Evolutionary conservation across 2,888 invertebrate genomes (phyloP), one percentile per base, ranked within the genome.

Genomic region (Cerceris ruficornis): DNA sequence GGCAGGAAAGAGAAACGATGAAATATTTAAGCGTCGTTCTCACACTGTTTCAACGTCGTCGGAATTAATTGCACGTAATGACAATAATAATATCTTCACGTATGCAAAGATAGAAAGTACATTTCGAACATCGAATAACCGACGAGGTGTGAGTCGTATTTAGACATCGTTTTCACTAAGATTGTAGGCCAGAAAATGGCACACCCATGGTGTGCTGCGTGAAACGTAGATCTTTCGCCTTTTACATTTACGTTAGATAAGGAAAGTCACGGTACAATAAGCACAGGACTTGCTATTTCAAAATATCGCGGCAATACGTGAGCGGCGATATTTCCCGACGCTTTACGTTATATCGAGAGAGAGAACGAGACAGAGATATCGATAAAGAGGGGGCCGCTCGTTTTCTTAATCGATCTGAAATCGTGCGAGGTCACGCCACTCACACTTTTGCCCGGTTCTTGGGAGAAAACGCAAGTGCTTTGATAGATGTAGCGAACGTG

Each of bases 261-360:
- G 74, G 43, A 52, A 69, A 69, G 80, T 82, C 76, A 82, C 78
- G 84, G 82, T 85, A 82, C 75, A 77, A 82, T 84, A 81, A 85
- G 52, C 73, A 54, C n/a, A 70, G 17, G 81, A 82, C 75, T 66
- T 42, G 70, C 64, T 67, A 66, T 85, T 80, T 82, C 85, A 69
- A 82, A 74, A 78, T 71, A 72, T 73, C 62, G 68, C 62, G 58
- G 41, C 46, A 78, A 72, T n/a, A 4, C 14, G 17, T 17, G 7
- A 15, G 7, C 28, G 54, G 17, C 42, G 13, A 9, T 42, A 55
- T 65, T 72, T 79, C 42, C 15, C 13, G 14, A 52, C 41, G 43
- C 0, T 17, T 41, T 7, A 13, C 6, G 15, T n/a, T 41, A 43
- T n/a, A 7, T 11, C n/a, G 64, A n/a, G 14, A 57, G 13, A n/a